Conservation (phyloP, 2,888 invertebrate species). For the Selenia dentaria region DNA sequence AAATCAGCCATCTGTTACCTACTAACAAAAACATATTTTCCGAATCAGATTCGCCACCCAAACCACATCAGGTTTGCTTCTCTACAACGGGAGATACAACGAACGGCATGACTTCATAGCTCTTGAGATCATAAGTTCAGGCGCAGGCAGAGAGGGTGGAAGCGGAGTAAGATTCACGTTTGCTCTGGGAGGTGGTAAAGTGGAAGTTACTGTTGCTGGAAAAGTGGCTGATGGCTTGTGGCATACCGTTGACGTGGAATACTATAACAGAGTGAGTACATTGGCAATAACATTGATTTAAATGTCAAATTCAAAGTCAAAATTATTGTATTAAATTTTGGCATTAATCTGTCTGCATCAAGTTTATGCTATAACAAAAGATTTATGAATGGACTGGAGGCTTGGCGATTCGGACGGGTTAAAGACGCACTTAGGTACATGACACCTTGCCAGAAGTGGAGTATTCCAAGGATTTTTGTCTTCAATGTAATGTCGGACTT, state of each 20-base stretch:
- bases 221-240: conserved; percentile 95
- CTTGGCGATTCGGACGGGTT: no score
- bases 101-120: conserved; percentile 97
- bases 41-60: conserved; percentile 93
- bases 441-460: no score
- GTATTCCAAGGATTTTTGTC: no score
- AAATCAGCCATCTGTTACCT: no score
- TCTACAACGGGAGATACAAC: conserved; percentile 98
- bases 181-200: conserved; percentile 92
- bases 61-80: conserved; percentile 91
- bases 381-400: no score
- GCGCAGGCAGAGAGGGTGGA: conserved; percentile 57
- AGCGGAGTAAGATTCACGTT: conserved; percentile 93
- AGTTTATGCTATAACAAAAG: no score
- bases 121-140: conserved; percentile 90
- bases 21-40: conserved; percentile 2
- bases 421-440: no score
- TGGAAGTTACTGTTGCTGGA: conserved; percentile 87
- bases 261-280: conserved; percentile 91
- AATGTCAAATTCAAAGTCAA: no score
- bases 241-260: conserved; percentile 94
- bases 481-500: no score
- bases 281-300: no score
- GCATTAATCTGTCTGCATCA: no score
- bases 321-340: no score